These are phyloP conservation scores for Stylophora pistillata DNA, from an alignment of 64 coral and sea anemone species.

Conservation along the genomic window DNA sequence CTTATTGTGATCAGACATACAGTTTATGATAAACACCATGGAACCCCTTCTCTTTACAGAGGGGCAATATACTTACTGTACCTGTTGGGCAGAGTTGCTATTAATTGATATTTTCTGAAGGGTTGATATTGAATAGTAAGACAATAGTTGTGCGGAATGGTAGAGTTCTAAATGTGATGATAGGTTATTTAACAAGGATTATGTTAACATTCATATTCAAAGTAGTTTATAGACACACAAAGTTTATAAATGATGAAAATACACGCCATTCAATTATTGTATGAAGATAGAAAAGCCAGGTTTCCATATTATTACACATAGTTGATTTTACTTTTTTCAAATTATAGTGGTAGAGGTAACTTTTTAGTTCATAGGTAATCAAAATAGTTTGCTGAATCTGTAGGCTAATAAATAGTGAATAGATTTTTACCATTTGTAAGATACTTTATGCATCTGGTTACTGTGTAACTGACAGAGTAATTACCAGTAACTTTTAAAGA, in stretches of 20 bases:
- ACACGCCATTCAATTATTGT: background rate
- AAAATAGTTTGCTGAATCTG: conserved; percentile 15
- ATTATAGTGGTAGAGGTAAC: background rate
- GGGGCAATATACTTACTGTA: no score
- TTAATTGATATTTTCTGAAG: background rate
- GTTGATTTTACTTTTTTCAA: conserved; percentile 27
- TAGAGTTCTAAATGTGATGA: background rate
- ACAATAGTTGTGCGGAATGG: background rate
- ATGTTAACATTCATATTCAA: background rate
- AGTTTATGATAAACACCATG: no score
- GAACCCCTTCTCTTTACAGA: no score
- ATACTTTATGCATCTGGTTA: conserved; percentile 69
- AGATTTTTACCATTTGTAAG: conserved; percentile 38
- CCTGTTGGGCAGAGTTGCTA: no score
- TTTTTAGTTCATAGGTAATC: background rate
- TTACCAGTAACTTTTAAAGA: conserved; percentile 39
- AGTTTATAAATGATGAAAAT: background rate
- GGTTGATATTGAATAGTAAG: background rate
- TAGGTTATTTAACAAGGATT: conserved; percentile 4
- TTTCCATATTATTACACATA: conserved; percentile 2
- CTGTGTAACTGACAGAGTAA: conserved; percentile 94
- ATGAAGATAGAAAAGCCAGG: background rate
- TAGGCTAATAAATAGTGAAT: conserved; percentile 14
- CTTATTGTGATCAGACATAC: no score
- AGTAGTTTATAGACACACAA: background rate